Evolutionary conservation across 2,888 invertebrate genomes (phyloP).

Genomic region (Melanargia galathea): DNA sequence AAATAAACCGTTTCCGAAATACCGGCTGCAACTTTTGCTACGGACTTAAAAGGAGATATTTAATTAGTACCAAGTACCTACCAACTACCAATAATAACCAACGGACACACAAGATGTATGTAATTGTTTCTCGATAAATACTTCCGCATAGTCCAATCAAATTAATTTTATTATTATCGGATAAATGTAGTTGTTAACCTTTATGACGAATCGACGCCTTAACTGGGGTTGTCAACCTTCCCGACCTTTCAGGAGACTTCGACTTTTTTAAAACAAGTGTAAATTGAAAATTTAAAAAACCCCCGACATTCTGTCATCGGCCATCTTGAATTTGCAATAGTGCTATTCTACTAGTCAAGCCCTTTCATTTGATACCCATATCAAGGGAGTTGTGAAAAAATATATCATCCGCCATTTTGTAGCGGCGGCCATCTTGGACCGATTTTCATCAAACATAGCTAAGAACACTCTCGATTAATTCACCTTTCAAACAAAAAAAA

Average conservation of each 20-base stretch:
- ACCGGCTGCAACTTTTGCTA: constrained; percentile 28
- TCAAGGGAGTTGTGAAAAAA: too few relatives aligned
- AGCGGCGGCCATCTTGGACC: too few relatives aligned
- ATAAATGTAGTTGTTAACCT: constrained; percentile 2
- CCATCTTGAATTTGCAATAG: too few relatives aligned
- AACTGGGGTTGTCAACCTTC: neutral
- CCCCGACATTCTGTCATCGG: too few relatives aligned
- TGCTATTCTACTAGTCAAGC: too few relatives aligned
- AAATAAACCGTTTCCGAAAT: constrained; percentile 27
- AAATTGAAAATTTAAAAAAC: too few relatives aligned
- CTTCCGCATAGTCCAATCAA: constrained; percentile 3
- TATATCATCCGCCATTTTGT: too few relatives aligned
- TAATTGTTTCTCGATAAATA: constrained; percentile 1
- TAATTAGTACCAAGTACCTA: constrained; percentile 30
- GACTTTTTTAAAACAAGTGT: neutral
- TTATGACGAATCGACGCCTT: constrained; percentile 1
- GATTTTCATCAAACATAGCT: too few relatives aligned
- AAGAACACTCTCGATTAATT: too few relatives aligned
- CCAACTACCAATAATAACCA: too few relatives aligned
- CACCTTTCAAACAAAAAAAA: too few relatives aligned
- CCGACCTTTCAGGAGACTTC: neutral
- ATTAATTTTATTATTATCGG: constrained; percentile 9
- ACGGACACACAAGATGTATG: neutral
- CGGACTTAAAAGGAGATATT: constrained; percentile 32
- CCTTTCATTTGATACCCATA: too few relatives aligned